A percentile compares a stretch with the other conserved stretches of the same genome.
These are phyloP conservation scores for Bombus waltoni DNA, from an alignment of 1,140 invertebrate species.

Conservation along the genomic window DNA sequence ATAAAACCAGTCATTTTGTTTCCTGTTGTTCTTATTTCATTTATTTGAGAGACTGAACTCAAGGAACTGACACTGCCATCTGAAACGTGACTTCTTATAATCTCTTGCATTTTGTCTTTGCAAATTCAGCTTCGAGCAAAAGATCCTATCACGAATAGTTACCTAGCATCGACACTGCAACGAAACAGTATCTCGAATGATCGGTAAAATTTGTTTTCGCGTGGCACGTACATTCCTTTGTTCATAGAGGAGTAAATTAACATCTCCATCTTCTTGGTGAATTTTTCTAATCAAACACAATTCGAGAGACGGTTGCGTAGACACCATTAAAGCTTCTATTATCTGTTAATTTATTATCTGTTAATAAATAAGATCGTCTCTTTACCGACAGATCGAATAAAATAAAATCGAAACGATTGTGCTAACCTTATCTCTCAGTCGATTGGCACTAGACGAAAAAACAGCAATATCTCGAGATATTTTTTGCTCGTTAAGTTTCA, in stretches of 20 bases:
- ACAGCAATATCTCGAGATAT: slow-evolving; percentile 83
- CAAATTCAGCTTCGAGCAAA: too few relatives aligned
- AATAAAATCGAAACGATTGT: neutral
- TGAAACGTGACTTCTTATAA: too few relatives aligned
- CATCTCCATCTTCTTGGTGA: slow-evolving; percentile 52
- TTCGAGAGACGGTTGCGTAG: slow-evolving; percentile 69
- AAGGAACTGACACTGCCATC: too few relatives aligned
- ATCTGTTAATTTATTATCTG: slow-evolving; percentile 50
- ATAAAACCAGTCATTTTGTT: neutral
- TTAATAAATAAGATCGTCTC: slow-evolving; percentile 9
- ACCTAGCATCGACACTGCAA: neutral
- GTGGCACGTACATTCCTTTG: slow-evolving; percentile 84
- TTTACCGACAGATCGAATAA: neutral
- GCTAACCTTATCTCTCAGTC: slow-evolving; percentile 75
- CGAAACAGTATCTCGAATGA: slow-evolving; percentile 77
- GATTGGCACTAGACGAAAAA: slow-evolving; percentile 75
- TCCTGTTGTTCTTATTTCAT: neutral
- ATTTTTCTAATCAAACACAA: slow-evolving; percentile 70
- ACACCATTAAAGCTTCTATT: slow-evolving; percentile 68
- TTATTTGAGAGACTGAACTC: too few relatives aligned
- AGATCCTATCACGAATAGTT: neutral
- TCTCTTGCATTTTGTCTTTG: too few relatives aligned
- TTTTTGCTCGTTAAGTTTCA: slow-evolving; percentile 76
- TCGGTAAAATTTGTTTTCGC: slow-evolving; percentile 86
- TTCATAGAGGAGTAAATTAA: slow-evolving; percentile 77